Conservation (phyloP, 2,888 invertebrate species). For the Spisula subtruncata region DNA sequence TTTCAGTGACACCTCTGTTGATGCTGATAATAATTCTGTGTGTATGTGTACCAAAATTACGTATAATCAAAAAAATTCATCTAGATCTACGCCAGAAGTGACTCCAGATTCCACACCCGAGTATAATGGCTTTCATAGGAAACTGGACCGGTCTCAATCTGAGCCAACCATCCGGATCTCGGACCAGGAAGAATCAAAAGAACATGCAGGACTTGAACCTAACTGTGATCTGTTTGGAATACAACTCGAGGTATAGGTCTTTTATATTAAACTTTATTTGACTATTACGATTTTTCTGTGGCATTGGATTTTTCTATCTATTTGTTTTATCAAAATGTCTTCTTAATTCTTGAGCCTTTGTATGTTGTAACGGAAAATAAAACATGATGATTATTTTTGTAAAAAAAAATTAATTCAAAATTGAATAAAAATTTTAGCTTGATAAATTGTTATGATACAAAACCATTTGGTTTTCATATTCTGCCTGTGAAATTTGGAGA, state of each 20-base stretch:
- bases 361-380: no score
- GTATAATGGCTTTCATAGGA: slow-evolving; percentile 13
- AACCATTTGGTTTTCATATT: no score
- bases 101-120: slow-evolving; percentile 22
- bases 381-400: no score
- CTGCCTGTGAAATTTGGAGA: no score
- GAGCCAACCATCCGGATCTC: slow-evolving; percentile 55
- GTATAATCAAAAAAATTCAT: slow-evolving; percentile 43
- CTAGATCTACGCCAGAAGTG: background rate
- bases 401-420: no score
- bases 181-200: slow-evolving; percentile 51
- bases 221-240: slow-evolving; percentile 78
- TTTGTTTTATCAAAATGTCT: no score
- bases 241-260: slow-evolving; percentile 77
- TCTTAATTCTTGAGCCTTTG: no score
- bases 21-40: slow-evolving; percentile 52
- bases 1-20: slow-evolving; percentile 64
- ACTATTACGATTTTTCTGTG: no score
- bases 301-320: no score
- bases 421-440: no score
- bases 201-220: slow-evolving; percentile 66
- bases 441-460: no score
- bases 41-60: slow-evolving; percentile 67
- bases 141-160: slow-evolving; percentile 57
- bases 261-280: no score